Base-by-base conservation (phyloP, 2,888 invertebrate genomes). In the Cancer borealis region DNA sequence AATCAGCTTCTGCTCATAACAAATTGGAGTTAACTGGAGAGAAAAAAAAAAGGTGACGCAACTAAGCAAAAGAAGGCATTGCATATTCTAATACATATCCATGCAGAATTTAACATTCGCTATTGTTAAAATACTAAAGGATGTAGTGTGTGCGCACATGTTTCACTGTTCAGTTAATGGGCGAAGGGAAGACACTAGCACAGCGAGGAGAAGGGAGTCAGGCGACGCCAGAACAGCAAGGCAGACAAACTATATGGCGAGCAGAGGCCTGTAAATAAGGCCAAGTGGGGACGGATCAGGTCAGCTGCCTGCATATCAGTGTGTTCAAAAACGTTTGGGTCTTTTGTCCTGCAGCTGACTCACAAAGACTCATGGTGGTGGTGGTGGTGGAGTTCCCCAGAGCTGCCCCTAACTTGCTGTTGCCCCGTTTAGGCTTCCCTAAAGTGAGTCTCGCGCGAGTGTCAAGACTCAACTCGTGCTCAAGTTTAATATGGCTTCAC, bases 401-500 rank as follows among this genome's bases (percentile, higher is more conserved):
- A 84, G 84, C 84, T 39, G 84, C 84, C 84, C 39, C 84, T 39
- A 84, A 39, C 84, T 39, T 84, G 14, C 30, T 84, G 39, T 14
- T 30, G 39, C 84, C 39, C 14, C 84, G 73, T n/a, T 73, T 6
- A 39, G 84, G 84, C 84, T 84, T 84, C 84, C 39, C 84, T 84
- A 84, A 84, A 84, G 84, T 39, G 84, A 84, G 84, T 39, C 39
- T 84, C 84, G 14, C 30, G 84, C 84, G 39, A 39, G 39, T n/a
- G 39, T 39, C 84, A 84, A 84, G 84, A 84, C 84, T 84, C 39
- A 39, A 30, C 84, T 84, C 30, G 30, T 30, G 84, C 39, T 84
- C 84, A 84, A 39, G 84, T 84, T 84, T 84, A 84, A 84, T 84
- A 84, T 84, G 84, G 84, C 84, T 84, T 84, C 84, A 84, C 84